Percentiles rank a stretch among this genome's conserved stretches.
Conservation (phyloP, 2,113 vertebrate genomes). For the Protobothrops flavoviridis region DNA sequence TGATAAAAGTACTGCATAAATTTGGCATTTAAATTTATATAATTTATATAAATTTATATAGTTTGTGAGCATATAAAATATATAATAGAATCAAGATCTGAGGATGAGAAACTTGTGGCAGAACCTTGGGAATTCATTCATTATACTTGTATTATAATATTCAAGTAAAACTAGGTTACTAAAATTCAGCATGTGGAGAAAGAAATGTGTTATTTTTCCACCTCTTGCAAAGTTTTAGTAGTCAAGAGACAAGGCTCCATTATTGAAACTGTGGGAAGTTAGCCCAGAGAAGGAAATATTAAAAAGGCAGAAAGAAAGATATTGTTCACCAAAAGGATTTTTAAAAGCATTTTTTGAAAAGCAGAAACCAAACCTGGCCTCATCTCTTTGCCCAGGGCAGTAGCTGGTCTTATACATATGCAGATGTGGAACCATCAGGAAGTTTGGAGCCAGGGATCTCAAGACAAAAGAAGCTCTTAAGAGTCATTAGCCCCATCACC, state of each 20-base stretch:
- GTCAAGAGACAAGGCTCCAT: neutral
- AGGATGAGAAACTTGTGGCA: neutral
- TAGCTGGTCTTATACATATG: no score
- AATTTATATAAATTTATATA: neutral
- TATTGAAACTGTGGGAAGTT: no score
- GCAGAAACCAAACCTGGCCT: no score
- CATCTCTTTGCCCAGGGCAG: no score
- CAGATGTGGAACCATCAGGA: no score
- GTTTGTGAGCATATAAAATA: neutral
- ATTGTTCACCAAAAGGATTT: no score
- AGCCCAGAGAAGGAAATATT: no score
- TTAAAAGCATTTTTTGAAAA: no score
- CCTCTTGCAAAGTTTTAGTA: neutral
- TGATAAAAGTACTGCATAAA: neutral
- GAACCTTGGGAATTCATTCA: neutral
- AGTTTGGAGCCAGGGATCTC: no score
- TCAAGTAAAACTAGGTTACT: neutral
- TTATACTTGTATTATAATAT: neutral
- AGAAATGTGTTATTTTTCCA: neutral
- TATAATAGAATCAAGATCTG: neutral
- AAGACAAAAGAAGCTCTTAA: no score
- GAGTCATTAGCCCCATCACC: no score
- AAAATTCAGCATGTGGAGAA: neutral
- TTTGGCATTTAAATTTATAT: neutral
- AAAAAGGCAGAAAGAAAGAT: no score